phyloP scores from a whole-genome alignment of 2,113 vertebrate species.

The Thunnus maccoyii region DNA sequence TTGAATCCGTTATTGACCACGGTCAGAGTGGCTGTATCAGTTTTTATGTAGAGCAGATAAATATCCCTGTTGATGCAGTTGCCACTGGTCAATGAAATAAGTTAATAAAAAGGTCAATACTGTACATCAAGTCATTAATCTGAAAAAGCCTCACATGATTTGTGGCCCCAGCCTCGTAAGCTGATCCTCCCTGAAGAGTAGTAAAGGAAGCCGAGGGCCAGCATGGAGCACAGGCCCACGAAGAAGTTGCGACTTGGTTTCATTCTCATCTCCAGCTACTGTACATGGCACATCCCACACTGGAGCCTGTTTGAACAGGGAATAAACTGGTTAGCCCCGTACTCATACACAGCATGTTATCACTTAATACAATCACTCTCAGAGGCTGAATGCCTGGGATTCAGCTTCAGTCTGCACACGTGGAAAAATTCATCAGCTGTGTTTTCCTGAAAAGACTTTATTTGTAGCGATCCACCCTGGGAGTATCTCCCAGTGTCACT shows the following conservation, averaged over 20 bases:
- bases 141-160: conserved; percentile 88
- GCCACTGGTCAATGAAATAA: neutral
- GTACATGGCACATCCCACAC: conserved; percentile 33
- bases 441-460: neutral
- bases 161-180: conserved; percentile 87
- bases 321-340: conserved; percentile 5
- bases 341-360: neutral
- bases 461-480: neutral
- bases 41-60: too few species aligned
- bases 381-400: neutral
- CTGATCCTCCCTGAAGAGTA: conserved; percentile 92
- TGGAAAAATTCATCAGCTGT: neutral
- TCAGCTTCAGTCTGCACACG: neutral
- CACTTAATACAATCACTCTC: neutral
- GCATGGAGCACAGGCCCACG: conserved; percentile 90
- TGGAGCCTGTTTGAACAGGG: conserved; percentile 22
- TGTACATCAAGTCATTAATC: neutral
- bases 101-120: neutral
- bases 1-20: too few species aligned
- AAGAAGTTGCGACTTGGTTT: conserved; percentile 90
- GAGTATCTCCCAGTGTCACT: neutral
- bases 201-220: conserved; percentile 93
- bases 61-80: neutral
- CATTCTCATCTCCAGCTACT: conserved; percentile 91
- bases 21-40: too few species aligned